Conservation (phyloP, 2,113 vertebrate species). For the Silurus meridionalis region DNA sequence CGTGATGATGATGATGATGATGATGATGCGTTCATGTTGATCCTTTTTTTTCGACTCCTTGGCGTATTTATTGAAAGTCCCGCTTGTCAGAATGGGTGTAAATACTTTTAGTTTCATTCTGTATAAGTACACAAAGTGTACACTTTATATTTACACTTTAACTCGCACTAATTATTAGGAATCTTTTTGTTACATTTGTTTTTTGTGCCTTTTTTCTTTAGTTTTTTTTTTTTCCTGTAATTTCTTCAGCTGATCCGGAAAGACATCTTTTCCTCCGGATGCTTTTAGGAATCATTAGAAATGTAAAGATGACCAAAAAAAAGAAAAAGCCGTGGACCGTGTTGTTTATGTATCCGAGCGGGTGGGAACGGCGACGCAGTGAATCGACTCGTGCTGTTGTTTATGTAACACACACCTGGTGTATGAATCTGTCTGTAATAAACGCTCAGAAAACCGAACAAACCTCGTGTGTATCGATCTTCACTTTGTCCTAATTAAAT, state of each 20-base stretch:
- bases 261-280: background rate
- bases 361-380: background rate
- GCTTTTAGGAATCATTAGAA: conserved; percentile 4
- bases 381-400: conserved; percentile 9
- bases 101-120: background rate
- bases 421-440: conserved; percentile 50
- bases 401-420: conserved; percentile 32
- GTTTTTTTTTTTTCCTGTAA: background rate
- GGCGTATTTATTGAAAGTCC: background rate
- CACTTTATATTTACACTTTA: background rate
- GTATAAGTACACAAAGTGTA: background rate
- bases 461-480: background rate
- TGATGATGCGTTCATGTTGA: background rate
- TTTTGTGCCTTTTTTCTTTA: background rate
- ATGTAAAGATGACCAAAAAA: background rate
- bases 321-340: conserved; percentile 3
- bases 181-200: too few species aligned
- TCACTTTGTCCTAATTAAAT: too few species aligned
- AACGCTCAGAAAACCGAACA: conserved; percentile 8
- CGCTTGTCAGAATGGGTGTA: background rate
- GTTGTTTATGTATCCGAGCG: conserved; percentile 4
- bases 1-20: background rate
- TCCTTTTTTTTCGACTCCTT: background rate
- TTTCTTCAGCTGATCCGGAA: background rate
- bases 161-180: background rate